Evolutionary conservation across 2,113 vertebrate species (phyloP), one percentile per base, ranked within the genome.

Genomic region (Cottus gobio): DNA sequence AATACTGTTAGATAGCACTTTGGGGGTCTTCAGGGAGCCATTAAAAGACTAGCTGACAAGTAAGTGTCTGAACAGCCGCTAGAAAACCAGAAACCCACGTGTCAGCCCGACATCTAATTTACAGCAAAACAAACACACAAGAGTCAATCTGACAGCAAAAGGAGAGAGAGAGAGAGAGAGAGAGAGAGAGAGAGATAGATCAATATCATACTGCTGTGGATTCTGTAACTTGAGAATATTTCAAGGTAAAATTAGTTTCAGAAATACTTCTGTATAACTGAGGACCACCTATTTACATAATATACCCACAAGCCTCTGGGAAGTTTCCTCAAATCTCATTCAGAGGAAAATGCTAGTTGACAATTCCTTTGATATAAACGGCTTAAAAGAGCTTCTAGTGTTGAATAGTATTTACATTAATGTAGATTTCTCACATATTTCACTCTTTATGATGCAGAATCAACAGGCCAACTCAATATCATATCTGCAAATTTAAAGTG

Each of bases 1-100:
- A 11, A 93, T 93, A 88, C 46, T 73, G 78, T 85, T 82, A 84
- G 86, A 57, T 71, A 83, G 75, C 82, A 86, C 74, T 80, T 71
- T 7, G 37, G 78, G 75, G 58, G 60, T 88, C 91, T 83, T 77
- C 7, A 24, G 89, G 87, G 90, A 90, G 36, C 44, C 57, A 61
- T 79, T 88, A 84, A 91, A 86, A 90, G 89, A 91, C 86, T 85
- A 57, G 75, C 91, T 92, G 90, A 90, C 89, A 88, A 89, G 86
- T 86, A 71, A 80, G 69, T 78, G 85, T 89, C 85, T 70, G 78
- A 88, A 69, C 77, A 79, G 58, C 71, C 3, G 52, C 71, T 60
- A 80, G 81, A 79, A 84, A 85, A 82, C 75, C 61, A 87, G 80
- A 78, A 87, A 84, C 65, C 78, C 78, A 80, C 56, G 87, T 79